Evolutionary conservation across 1,140 invertebrate genomes (phyloP), one percentile per base, ranked within the genome.

Genomic region (Euwallacea fornicatus): DNA sequence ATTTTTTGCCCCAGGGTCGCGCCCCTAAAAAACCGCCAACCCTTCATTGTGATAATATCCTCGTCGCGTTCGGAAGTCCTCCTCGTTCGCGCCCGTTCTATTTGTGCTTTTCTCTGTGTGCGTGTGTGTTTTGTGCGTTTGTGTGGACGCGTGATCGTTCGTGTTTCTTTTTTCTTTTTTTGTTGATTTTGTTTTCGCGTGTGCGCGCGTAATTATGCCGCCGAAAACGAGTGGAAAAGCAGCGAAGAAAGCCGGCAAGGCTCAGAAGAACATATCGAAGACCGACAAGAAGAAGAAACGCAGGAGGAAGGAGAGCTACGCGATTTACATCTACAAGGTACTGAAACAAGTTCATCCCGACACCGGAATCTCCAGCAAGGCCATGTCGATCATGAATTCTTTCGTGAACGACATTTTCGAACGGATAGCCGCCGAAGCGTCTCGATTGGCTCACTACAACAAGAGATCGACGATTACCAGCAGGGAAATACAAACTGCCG

Each of bases 261-360:
- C 85, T 15, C 83, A 85, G 69, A n/a, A n/a, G n/a, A n/a, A n/a
- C n/a, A 86, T 86, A 50, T 82, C 81, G 7, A 85, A 85, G 53
- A 78, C 75, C n/a, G 83, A 85, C 64, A 72, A 77, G 69, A 88
- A 85, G 75, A 86, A 84, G 61, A 85, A 83, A 73, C 74, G 79
- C 56, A 82, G 78, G 80, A 85, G 85, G 82, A 89, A 88, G 83
- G 86, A 91, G 76, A 87, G 83, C 67, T 93, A 90, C 83, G 85
- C 85, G 0, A 88, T 89, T 66, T 92, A 91, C 80, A 89, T 88
- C 69, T 88, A 87, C 11, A 91, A 90, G 76, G 83, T 92, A 11
- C 75, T 92, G 76, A 88, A 90, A 75, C 88, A 90, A 77, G 89
- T 90, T 7, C 88, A 90, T 78, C 88, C 88, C 2, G 82, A 90